phyloP scores from a whole-genome alignment of 2,888 invertebrate species.

The Lacanobia wlatinum region DNA sequence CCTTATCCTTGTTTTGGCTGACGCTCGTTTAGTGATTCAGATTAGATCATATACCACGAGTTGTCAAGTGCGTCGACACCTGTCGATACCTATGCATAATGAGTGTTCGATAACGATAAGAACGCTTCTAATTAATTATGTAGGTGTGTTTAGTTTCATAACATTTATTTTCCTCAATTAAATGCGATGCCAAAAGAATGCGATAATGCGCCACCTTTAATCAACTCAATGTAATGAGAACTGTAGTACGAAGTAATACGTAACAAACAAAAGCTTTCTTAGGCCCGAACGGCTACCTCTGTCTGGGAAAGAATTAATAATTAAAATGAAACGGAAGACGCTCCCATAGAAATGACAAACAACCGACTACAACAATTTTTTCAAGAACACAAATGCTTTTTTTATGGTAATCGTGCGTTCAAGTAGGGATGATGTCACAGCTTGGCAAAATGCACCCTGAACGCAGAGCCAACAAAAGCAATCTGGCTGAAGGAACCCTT shows the following conservation, averaged over 20 bases:
- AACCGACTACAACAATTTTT: constrained; percentile 24
- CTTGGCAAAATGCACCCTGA: constrained; percentile 20
- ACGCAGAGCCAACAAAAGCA: not conserved
- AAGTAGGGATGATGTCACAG: constrained; percentile 21
- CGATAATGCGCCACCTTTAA: constrained; percentile 29
- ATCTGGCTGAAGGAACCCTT: not conserved
- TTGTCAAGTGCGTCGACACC: constrained; percentile 26
- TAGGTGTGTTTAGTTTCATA: constrained; percentile 12
- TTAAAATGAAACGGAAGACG: constrained; percentile 38
- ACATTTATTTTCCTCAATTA: constrained; percentile 29
- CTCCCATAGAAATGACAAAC: constrained; percentile 49
- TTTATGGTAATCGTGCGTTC: constrained; percentile 22
- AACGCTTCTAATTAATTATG: constrained; percentile 4
- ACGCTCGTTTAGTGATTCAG: constrained; percentile 25
- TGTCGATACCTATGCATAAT: constrained; percentile 32
- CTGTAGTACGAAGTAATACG: constrained; percentile 11
- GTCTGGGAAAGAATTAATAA: constrained; percentile 41
- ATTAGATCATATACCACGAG: constrained; percentile 3
- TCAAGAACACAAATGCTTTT: constrained; percentile 23
- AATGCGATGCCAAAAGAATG: constrained; percentile 20
- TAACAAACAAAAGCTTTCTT: constrained; percentile 44
- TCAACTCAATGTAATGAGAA: constrained; percentile 23
- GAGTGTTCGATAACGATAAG: constrained; percentile 12
- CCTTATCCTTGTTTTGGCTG: constrained; percentile 36
- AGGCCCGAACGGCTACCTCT: constrained; percentile 1